Percentiles rank a stretch among this genome's conserved stretches.
Conservation (phyloP, 1,140 invertebrate genomes). For the Tetramorium alpestre region DNA sequence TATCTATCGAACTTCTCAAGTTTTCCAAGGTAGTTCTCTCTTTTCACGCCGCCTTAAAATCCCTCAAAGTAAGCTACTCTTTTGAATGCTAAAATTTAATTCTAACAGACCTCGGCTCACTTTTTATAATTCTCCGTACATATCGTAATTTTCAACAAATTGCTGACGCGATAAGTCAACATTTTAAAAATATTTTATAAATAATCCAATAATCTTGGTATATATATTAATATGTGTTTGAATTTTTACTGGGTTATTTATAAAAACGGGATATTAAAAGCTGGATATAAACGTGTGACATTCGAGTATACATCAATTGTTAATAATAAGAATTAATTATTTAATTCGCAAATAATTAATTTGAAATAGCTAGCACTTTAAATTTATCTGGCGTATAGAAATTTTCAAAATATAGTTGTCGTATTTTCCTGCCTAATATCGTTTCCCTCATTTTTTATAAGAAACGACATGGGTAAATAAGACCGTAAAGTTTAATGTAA, state of each 20-base stretch:
- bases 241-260: not conserved
- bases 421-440: not conserved
- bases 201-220: not conserved
- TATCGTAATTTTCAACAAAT: not conserved
- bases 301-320: not conserved
- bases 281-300: not conserved
- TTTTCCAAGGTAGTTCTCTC: not conserved
- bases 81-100: not conserved
- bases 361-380: not conserved
- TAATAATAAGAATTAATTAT: no score
- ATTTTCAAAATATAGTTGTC: not conserved
- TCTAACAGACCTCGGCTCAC: not conserved
- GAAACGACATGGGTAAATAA: not conserved
- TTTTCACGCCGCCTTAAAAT: not conserved
- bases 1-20: conserved; percentile 22
- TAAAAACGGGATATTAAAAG: not conserved
- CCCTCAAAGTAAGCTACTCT: not conserved
- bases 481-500: conserved; percentile 15
- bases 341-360: conserved; percentile 4
- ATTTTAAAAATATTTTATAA: not conserved
- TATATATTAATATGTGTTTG: not conserved
- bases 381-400: not conserved
- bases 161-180: not conserved
- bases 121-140: not conserved
- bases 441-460: not conserved